Base-by-base conservation (phyloP, 2,797 vertebrate species). In the Loris lydekkerianus region DNA sequence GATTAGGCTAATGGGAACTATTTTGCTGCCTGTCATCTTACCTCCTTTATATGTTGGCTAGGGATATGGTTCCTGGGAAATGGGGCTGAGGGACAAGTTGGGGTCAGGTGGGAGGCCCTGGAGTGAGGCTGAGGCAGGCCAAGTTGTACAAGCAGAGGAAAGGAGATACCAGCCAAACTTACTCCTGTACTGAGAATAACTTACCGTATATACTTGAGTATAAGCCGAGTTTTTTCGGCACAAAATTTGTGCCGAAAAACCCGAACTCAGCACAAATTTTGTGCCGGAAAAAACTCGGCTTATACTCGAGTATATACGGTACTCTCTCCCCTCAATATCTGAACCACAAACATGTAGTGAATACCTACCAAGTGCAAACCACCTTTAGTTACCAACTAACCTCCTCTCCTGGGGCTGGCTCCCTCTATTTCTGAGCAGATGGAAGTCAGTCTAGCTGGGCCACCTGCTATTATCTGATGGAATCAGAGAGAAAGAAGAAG, bases 261-360 rank as follows among this genome's bases (percentile, higher is more conserved):
- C 34, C 34, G 34, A 34, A 34, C 34, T 34, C 34, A 34, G 34
- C 34, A 34, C 34, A 34, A 34, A 34, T 34, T 34, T 34, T 34
- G 34, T 34, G 34, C 34, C 34, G 34, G 34, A 34, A 34, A 34
- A 34, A 34, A 34, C 34, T 34, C 34, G 34, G 34, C 34, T 34
- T 34, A 34, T 34, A 34, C 34, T 34, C 34, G 34, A 34, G 34
- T 34, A 34, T 34, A 34, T 34, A 34, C 34, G 34, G 34, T 34
- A 34, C 58, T 90, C 4, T 91, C 73, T 37, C 61, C 40, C 53
- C 5, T 81, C 70, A 61, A 49, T 80, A 86, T 91, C 10, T 60
- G 70, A 93, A 86, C 67, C 88, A 92, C 92, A 93, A 76, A 93
- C 80, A 67, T 13, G 58, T 37, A 70, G 63, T n/a, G 34, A 76